phyloP scores from a whole-genome alignment of 92 coral and sea anemone species.

The Porites divaricata region DNA sequence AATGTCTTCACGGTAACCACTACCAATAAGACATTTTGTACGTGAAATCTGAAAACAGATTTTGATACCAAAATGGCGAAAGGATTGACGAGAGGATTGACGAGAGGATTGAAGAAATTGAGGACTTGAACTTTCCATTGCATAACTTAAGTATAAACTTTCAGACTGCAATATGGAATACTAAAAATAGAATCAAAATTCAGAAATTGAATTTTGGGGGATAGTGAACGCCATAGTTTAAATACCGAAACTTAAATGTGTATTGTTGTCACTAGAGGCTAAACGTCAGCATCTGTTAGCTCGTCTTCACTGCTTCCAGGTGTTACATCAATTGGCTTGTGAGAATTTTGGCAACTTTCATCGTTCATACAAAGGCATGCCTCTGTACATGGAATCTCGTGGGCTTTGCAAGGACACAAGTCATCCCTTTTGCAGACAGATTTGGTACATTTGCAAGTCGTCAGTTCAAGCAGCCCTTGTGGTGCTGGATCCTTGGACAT shows the following conservation, averaged over 20 bases:
- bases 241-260: conserved; percentile 27
- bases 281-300: conserved; percentile 27
- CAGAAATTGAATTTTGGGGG: no score
- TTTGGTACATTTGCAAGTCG: conserved; percentile 50
- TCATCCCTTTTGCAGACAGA: conserved; percentile 54
- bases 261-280: conserved; percentile 18
- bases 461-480: conserved; percentile 52
- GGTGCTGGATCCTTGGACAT: conserved; percentile 79
- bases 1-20: no score
- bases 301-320: conserved; percentile 42
- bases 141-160: no score
- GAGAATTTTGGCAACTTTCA: conserved; percentile 50
- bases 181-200: no score
- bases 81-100: no score
- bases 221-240: conserved; percentile 6
- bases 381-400: conserved; percentile 52
- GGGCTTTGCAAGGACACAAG: conserved; percentile 53
- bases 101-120: no score
- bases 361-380: conserved; percentile 60
- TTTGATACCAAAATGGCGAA: no score
- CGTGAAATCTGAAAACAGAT: no score
- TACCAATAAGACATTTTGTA: no score
- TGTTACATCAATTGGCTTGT: conserved; percentile 24
- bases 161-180: no score
- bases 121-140: no score